Evolutionary conservation across 92 coral and sea anemone species (phyloP), one percentile per base, ranked within the genome.

Genomic region (Epizoanthus ramosus): DNA sequence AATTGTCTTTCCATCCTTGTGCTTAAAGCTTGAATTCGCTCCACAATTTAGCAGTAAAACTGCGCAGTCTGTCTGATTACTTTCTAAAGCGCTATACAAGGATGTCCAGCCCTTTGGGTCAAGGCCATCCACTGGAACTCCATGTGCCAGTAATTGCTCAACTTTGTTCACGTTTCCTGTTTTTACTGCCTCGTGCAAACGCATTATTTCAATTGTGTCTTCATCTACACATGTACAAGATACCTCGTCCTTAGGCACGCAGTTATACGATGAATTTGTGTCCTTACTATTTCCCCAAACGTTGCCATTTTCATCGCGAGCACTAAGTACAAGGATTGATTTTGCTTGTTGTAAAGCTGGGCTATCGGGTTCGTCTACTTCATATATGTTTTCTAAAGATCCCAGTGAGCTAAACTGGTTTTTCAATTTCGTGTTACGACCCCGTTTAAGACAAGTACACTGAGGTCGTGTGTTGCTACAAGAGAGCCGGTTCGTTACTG

Each of bases 171-270:
- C 71, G 61, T 90, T 69, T 47, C 94, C 90, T 63, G 73, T 80
- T 45, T 91, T 92, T 12, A 91, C 98, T 45, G 98, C 98, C 22
- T 92, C 84, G 45, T 92, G 94, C 37, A 93, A 84, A 67, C 91
- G 86, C 1, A 65, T 21, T 71, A 86, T 73, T 5, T 86, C 95
- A 66, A 80, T 88, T 68, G 87, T 81, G 57, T 72, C 81, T 16
- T 5, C 25, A 21, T 77, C 82, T 0, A 41, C 63, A 41, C 70
- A n/a, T 41, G 60, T 6, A 14, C 58, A 76, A 19, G 15, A 13
- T 37, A 0, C 15, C 10, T 13, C 57, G 33, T 28, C 8, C 8
- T 43, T 16, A 1, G n/a, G 45, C 56, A 12, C 71, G 6, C 31
- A 2, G 8, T 61, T 28, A 14, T 35, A 5, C 2, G 71, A 41